Evolutionary conservation across 2,113 vertebrate genomes (phyloP).

Genomic region (Fregata magnificens): DNA sequence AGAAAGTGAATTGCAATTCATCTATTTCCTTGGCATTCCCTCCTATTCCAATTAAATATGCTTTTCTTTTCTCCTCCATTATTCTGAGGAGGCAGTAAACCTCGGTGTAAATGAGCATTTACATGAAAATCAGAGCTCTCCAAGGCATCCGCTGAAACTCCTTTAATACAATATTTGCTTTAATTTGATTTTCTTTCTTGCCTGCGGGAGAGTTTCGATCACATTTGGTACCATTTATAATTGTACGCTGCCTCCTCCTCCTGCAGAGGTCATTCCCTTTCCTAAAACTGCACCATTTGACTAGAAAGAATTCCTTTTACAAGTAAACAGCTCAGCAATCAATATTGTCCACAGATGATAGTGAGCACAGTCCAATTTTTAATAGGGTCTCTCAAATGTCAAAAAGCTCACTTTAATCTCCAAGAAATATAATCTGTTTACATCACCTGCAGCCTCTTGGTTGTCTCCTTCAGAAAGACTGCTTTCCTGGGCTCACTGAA

Average conservation of each 20-base stretch:
- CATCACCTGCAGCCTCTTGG: not conserved
- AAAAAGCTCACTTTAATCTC: constrained; percentile 29
- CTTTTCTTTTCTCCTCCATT: constrained; percentile 17
- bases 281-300: constrained; percentile 28
- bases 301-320: not conserved
- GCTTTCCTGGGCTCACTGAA: not conserved
- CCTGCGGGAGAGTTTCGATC: constrained; percentile 13
- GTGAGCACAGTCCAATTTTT: not conserved
- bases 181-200: constrained; percentile 47
- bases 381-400: constrained; percentile 20
- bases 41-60: constrained; percentile 39
- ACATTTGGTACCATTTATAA: constrained; percentile 33
- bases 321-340: not conserved
- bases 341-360: not conserved
- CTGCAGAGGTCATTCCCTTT: constrained; percentile 39
- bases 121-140: constrained; percentile 53
- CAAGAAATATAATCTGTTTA: constrained; percentile 24
- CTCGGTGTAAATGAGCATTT: constrained; percentile 53
- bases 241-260: not conserved
- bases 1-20: constrained; percentile 19
- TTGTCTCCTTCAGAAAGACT: not conserved
- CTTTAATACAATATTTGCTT: constrained; percentile 52
- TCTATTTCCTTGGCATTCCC: constrained; percentile 39
- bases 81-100: constrained; percentile 53
- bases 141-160: constrained; percentile 39